Evolutionary conservation across 2,113 vertebrate genomes (phyloP).

Genomic region (Apteryx mantelli): DNA sequence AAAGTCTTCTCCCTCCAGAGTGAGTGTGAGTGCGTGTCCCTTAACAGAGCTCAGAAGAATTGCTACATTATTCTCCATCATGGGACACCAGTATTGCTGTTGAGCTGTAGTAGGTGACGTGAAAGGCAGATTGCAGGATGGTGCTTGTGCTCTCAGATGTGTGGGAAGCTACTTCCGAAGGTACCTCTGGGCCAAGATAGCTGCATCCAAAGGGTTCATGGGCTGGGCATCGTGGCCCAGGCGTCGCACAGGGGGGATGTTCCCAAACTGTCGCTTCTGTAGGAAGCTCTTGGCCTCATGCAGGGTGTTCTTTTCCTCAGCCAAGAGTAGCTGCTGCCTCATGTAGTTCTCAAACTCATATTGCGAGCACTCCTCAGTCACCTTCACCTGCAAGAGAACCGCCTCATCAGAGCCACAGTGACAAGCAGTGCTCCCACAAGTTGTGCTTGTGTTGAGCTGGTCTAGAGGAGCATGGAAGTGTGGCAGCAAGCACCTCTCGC

Average conservation of each 20-base stretch:
- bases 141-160: slow-evolving; percentile 17
- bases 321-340: slow-evolving; percentile 97
- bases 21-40: slow-evolving; percentile 49
- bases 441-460: background rate
- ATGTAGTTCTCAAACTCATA: slow-evolving; percentile 99
- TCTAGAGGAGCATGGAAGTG: background rate
- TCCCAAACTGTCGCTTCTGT: slow-evolving; percentile 91
- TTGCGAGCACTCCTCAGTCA: slow-evolving; percentile 95
- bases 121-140: slow-evolving; percentile 45
- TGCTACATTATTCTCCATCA: slow-evolving; percentile 86
- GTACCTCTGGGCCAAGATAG: slow-evolving; percentile 95
- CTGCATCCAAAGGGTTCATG: slow-evolving; percentile 94
- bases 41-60: slow-evolving; percentile 54
- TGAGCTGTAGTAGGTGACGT: slow-evolving; percentile 59
- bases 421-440: rapidly evolving
- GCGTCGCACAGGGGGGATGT: slow-evolving; percentile 90
- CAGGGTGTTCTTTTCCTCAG: slow-evolving; percentile 96
- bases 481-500: background rate
- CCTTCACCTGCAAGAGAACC: slow-evolving; percentile 83
- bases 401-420: background rate
- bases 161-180: slow-evolving; percentile 85
- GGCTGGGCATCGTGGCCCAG: slow-evolving; percentile 96
- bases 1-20: slow-evolving; percentile 52
- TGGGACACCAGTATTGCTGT: slow-evolving; percentile 76
- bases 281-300: slow-evolving; percentile 94